Evolutionary conservation across 2,888 invertebrate species (phyloP), one percentile per base, ranked within the genome.

Genomic region (Apamea anceps): DNA sequence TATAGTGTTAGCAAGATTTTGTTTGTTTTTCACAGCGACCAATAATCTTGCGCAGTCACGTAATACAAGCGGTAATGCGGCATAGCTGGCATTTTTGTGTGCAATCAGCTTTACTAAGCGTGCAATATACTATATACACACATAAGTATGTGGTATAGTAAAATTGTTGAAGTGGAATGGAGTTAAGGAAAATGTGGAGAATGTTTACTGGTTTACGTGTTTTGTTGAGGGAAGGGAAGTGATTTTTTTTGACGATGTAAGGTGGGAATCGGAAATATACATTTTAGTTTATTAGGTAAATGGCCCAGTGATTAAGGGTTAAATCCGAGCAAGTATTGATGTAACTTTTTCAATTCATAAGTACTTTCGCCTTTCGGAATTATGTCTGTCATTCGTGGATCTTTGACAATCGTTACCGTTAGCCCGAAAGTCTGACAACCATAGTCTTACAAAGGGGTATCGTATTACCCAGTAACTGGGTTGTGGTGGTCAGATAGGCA

Each of bases 31-130:
- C 54, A 66, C 7, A 57, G 48, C 32, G 37, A 18, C 70, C 45
- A 63, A 71, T 83, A 83, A 82, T 82, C 83, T 70, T 63, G 37
- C 37, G 13, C 1, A 28, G 73, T 72, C 75, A 75, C 84, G 75
- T 83, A 84, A 80, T 54, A 65, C 72, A 21, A 3, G 18, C 37
- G 72, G 60, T 72, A 72, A 72, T 42, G 37, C 62, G n/a, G 51
- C 75, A 75, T 75, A 80, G 21, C 45, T 84, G 67, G 54, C 51
- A 83, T 84, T 70, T 75, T 72, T 84, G 81, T 70, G 72, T 83
- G 84, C 80, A 80, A 75, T 83, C 68, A 67, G n/a, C 71, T 75
- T 72, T 72, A 74, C 66, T 63, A 45, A 57, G 18, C 66, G 42
- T 71, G 70, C 73, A 80, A 68, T 63, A 60, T n/a, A n/a, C n/a